Evolutionary conservation across 2,113 vertebrate genomes (phyloP).

Genomic region (Ophthalmotilapia sp.): DNA sequence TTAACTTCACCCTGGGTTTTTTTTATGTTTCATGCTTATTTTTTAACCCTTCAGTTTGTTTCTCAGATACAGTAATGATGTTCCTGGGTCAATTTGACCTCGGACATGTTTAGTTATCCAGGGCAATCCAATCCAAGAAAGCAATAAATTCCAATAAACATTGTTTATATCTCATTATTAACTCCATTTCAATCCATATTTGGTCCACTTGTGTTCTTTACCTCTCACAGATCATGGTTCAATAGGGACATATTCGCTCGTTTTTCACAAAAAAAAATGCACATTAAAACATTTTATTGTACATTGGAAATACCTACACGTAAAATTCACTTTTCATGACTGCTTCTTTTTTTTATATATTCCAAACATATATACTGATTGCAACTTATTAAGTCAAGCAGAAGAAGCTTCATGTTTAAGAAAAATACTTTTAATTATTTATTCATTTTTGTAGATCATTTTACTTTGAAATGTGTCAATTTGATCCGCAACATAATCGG

Average conservation of each 20-base stretch:
- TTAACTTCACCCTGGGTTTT: not conserved
- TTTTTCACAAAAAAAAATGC: not conserved
- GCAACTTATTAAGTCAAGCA: not conserved
- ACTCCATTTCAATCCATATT: not conserved
- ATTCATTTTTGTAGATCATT: not conserved
- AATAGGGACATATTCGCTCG: not conserved
- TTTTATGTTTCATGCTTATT: not conserved
- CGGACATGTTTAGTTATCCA: not conserved
- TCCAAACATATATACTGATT: not conserved
- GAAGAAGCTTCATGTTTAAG: not conserved
- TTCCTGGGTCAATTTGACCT: not conserved
- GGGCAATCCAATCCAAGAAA: not conserved
- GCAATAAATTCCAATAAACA: not conserved
- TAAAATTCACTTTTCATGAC: not conserved
- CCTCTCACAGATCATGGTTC: not conserved
- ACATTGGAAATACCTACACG: not conserved
- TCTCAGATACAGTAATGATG: not conserved
- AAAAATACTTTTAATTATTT: not conserved
- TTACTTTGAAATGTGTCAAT: not conserved
- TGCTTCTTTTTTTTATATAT: not conserved
- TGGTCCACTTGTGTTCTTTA: not conserved
- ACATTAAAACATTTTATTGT: not conserved
- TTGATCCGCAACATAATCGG: not conserved
- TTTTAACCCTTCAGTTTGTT: not conserved
- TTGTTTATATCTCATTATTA: not conserved